A percentile compares a stretch with the other conserved stretches of the same genome.
These are phyloP conservation scores for Drosophila persimilis DNA, from an alignment of 1,140 invertebrate genomes.

Conservation along the genomic window DNA sequence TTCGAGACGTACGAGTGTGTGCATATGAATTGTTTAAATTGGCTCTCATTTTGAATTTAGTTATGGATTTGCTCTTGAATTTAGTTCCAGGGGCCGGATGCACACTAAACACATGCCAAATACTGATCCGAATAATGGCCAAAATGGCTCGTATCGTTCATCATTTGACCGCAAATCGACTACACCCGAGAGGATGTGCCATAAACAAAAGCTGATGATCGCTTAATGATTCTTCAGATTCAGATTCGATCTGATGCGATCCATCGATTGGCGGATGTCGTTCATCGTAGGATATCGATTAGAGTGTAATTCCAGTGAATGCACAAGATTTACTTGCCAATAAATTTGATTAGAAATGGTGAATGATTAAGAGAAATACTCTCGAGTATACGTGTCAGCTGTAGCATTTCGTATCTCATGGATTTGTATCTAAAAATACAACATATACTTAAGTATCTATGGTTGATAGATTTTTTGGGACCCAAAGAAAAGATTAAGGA, in stretches of 20 bases:
- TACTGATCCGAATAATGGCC: slow-evolving; percentile 25
- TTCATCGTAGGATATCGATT: slow-evolving; percentile 23
- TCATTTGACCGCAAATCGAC: slow-evolving; percentile 26
- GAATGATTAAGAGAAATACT: slow-evolving; percentile 2
- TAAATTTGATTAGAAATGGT: slow-evolving; percentile 13
- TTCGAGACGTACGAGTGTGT: background rate
- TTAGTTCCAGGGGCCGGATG: slow-evolving; percentile 60
- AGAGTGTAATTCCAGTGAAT: slow-evolving; percentile 21
- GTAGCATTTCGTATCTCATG: too few relatives aligned
- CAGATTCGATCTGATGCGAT: slow-evolving; percentile 7
- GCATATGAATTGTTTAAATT: slow-evolving; percentile 59
- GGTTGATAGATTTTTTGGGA: too few relatives aligned
- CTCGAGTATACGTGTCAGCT: too few relatives aligned
- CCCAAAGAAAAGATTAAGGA: too few relatives aligned
- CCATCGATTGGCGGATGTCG: slow-evolving; percentile 9
- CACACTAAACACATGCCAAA: slow-evolving; percentile 75
- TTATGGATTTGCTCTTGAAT: slow-evolving; percentile 47
- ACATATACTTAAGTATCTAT: too few relatives aligned
- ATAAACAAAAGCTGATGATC: slow-evolving; percentile 63
- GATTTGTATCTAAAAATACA: too few relatives aligned
- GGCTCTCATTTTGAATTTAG: slow-evolving; percentile 41
- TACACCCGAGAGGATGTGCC: slow-evolving; percentile 42
- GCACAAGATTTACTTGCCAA: too few relatives aligned
- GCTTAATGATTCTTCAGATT: slow-evolving; percentile 45
- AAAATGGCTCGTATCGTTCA: slow-evolving; percentile 18